Base-by-base conservation (phyloP, 1,140 invertebrate genomes). In the Drosophila trapezifrons region DNA sequence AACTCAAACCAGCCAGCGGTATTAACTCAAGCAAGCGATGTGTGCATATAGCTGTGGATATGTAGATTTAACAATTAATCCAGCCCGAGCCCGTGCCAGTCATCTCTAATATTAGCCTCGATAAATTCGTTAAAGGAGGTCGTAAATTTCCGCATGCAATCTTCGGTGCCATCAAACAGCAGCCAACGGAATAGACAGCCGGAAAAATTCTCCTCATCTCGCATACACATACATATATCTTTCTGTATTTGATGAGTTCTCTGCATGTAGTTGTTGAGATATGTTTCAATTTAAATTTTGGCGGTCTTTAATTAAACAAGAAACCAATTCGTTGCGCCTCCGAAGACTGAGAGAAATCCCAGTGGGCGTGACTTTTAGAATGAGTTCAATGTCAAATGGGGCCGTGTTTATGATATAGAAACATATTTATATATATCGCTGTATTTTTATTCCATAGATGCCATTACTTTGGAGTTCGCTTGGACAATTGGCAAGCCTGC, bases 91-190 rank as follows among this genome's bases (percentile, higher is more conserved):
- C 49, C 51, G 51, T 52, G 29, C 20, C 60, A 73, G 77, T 74
- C 77, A 74, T 63, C 63, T 78, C 74, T 78, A 83, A 77, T 80
- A 77, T 77, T 80, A 77, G 67, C 17, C 22, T 29, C 73, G 69
- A 86, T 76, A 76, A 82, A 82, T 76, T 65, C 35, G 75, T 70
- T 73, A 54, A 54, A 70, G 17, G 20, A 46, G 51, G 45, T 62
- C 59, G 71, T 82, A 63, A 82, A 76, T 86, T 72, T 67, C 32
- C 5, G 43, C 74, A 78, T 71, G 60, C 64, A 46, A 37, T 52
- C 18, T 52, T 52, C 51, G 51, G 51, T 20, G 51, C 29, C 51
- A 52, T 52, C 51, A 52, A 52, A 52, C 32, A 20, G 32, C 51
- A 52, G 29, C 35, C 51, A 52, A n/a, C 51, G 32, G 20, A 52